Evolutionary conservation across 2,113 vertebrate genomes (phyloP).

Genomic region (Lepisosteus osseus): DNA sequence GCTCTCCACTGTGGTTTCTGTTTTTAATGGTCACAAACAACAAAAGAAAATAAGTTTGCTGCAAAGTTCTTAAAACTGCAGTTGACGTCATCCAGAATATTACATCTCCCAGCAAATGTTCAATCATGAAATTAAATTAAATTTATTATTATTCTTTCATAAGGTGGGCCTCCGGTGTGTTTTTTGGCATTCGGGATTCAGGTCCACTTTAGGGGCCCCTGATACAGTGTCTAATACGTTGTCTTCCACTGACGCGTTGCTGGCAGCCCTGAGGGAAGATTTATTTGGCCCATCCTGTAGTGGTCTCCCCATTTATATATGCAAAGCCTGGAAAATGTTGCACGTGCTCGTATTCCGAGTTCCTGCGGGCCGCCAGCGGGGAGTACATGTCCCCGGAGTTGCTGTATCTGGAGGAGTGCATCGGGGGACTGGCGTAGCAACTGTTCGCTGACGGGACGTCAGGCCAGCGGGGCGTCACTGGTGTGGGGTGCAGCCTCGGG

Average conservation of each 20-base stretch:
- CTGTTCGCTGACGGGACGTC: conserved; percentile 86
- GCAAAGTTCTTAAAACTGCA: no score
- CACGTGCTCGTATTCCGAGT: conserved; percentile 96
- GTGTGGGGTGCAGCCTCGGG: conserved; percentile 85
- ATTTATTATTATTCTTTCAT: no score
- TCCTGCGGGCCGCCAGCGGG: conserved; percentile 83
- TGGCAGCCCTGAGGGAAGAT: background rate
- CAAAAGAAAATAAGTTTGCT: no score
- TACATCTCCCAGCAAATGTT: no score
- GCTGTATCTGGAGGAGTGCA: conserved; percentile 88
- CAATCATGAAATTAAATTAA: no score
- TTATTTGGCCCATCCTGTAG: conserved; percentile 94
- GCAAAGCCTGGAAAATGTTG: conserved; percentile 98
- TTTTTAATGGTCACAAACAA: no score
- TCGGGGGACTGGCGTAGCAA: conserved; percentile 87
- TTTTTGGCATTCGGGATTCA: background rate
- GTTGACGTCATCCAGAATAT: no score
- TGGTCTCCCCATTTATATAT: conserved; percentile 96
- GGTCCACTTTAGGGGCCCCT: background rate
- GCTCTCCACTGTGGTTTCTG: no score
- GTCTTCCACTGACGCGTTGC: background rate
- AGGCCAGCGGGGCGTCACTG: conserved; percentile 90
- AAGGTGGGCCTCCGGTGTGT: background rate
- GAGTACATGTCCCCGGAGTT: conserved; percentile 90
- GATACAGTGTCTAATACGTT: background rate